These are phyloP conservation scores for Drosophila affinis DNA, from an alignment of 2,888 invertebrate genomes.

Conservation along the genomic window DNA sequence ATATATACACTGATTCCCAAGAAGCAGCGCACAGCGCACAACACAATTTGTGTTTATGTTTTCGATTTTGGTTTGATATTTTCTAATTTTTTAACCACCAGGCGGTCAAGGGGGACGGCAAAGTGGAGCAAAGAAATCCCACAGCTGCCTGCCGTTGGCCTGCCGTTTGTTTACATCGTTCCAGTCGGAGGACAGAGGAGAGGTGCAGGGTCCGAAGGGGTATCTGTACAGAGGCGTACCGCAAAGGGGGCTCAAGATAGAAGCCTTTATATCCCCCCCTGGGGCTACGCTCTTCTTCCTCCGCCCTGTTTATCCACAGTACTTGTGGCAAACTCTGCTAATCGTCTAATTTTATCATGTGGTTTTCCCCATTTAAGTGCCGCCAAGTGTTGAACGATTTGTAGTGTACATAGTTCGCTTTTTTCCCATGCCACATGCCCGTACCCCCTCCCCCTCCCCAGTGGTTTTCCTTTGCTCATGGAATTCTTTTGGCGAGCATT, in stretches of 20 bases:
- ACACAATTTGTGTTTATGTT: slow-evolving; percentile 40
- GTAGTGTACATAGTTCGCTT: slow-evolving; percentile 37
- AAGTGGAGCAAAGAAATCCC: slow-evolving; percentile 33
- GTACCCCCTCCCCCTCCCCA: background rate
- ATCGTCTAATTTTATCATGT: slow-evolving; percentile 78
- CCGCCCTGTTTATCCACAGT: slow-evolving; percentile 16
- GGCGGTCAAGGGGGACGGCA: slow-evolving; percentile 29
- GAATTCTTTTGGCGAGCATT: slow-evolving; percentile 22
- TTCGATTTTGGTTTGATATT: slow-evolving; percentile 28
- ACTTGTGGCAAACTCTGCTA: slow-evolving; percentile 56
- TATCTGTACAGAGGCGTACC: slow-evolving; percentile 19
- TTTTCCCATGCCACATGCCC: slow-evolving; percentile 19
- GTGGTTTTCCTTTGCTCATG: background rate
- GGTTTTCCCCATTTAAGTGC: slow-evolving; percentile 75
- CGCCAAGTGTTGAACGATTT: slow-evolving; percentile 72
- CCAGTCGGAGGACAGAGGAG: slow-evolving; percentile 41
- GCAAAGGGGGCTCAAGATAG: slow-evolving; percentile 1
- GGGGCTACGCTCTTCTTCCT: background rate
- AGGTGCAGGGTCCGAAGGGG: background rate
- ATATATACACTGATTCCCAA: slow-evolving; percentile 52
- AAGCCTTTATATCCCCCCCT: background rate
- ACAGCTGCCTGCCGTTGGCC: slow-evolving; percentile 58
- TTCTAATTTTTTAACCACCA: slow-evolving; percentile 13
- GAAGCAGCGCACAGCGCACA: slow-evolving; percentile 28
- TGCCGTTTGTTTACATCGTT: slow-evolving; percentile 64